Percentiles rank a stretch among this genome's conserved stretches.
Evolutionary conservation across 2,113 vertebrate species (phyloP).

Genomic region (Elephas maximus): DNA sequence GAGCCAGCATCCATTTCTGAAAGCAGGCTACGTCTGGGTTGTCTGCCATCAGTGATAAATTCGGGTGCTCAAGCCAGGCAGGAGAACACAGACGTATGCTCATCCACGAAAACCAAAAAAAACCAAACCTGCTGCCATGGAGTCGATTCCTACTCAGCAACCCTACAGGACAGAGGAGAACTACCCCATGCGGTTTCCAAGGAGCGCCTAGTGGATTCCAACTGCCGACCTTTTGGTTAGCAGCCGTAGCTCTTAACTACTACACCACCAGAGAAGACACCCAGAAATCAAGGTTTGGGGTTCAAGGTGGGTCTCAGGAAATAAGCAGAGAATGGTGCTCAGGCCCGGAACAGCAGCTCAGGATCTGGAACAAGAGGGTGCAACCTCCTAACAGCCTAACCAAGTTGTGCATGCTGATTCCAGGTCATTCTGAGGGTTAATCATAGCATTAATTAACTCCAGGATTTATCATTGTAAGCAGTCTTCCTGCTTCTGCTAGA

Average conservation of each 20-base stretch:
- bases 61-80: neutral
- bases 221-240: no score
- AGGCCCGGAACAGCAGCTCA: slow-evolving; percentile 1
- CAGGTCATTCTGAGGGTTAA: neutral
- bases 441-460: neutral
- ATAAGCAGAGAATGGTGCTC: neutral
- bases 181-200: no score
- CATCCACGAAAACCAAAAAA: neutral
- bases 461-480: neutral
- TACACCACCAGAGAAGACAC: no score
- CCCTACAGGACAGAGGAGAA: no score
- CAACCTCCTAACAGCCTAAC: neutral
- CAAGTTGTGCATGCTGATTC: neutral
- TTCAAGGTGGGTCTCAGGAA: neutral
- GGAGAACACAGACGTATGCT: neutral
- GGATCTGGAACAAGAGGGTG: neutral
- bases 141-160: no score
- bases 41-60: neutral
- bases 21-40: neutral
- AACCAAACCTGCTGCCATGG: no score
- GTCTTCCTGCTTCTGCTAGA: neutral
- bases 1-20: slow-evolving; percentile 15
- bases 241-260: no score
- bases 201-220: no score
- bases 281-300: neutral